phyloP scores from a whole-genome alignment of 2,797 vertebrate genomes.

The Thamnophis elegans region DNA sequence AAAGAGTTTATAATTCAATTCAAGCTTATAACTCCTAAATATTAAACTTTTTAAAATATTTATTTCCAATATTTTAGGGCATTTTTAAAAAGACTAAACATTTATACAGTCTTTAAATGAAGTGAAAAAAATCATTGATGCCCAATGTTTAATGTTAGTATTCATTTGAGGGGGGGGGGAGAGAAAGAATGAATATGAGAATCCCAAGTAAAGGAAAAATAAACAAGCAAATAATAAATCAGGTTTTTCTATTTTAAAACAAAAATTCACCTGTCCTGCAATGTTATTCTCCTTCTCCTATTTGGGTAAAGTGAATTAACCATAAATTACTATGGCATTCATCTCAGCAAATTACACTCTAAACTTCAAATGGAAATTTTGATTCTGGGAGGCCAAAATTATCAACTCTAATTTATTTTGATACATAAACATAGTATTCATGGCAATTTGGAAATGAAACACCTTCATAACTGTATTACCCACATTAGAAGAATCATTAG shows the following conservation, averaged over 20 bases:
- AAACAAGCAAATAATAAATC: too few relatives aligned
- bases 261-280: background rate
- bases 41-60: background rate
- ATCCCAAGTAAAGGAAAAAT: too few relatives aligned
- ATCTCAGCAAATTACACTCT: background rate
- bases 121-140: background rate
- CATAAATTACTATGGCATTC: background rate
- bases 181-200: too few relatives aligned
- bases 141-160: background rate
- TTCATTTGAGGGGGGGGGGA: background rate
- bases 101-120: background rate
- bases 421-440: background rate
- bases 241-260: background rate
- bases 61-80: background rate
- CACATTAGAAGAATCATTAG: background rate
- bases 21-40: background rate
- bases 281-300: background rate
- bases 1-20: background rate
- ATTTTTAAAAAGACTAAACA: background rate
- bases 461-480: background rate
- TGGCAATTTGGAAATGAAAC: background rate
- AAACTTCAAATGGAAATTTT: background rate
- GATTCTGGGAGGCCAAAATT: background rate
- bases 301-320: background rate
- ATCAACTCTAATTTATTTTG: background rate